Evolutionary conservation across 1,140 invertebrate species (phyloP), one percentile per base, ranked within the genome.

Genomic region (Sminthurinus signatus): DNA sequence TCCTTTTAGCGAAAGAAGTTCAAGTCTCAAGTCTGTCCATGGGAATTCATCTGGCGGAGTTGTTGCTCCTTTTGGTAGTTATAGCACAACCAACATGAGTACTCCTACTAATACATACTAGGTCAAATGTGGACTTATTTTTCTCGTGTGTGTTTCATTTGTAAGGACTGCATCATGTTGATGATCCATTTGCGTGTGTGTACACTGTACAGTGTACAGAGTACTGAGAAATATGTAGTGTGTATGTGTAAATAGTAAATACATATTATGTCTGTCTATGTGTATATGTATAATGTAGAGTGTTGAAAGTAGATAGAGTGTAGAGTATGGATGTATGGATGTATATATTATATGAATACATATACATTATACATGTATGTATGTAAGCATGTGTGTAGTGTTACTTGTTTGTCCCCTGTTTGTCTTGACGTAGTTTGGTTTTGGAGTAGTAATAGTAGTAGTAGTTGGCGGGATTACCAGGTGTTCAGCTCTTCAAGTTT

Each of bases 401-500:
- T 4, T 10, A 46, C 21, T 10, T 46, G 15, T 46, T 17, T 46
- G 44, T 46, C 44, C 44, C 44, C 44, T 4, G 44, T 46, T 46
- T 46, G 44, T 46, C 21, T 46, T 4, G 5, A 10, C 15, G 15
- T 10, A 10, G 44, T 46, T 4, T 21, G 15, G 3, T 4, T 21
- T 4, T n/a, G 21, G 5, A 46, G 44, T 19, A 5, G 21, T 46
- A 21, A 17, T 25, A 8, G 5, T 28, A 23, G 25, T n/a, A 12
- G n/a, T 31, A 10, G 39, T 32, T 56, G 54, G 54, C 54, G 54
- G 54, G 54, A 56, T 56, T 56, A 42, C 54, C 54, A 56, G 54
- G 54, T 56, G 54, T 56, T 56, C 54, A 56, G 29, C 54, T 56
- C n/a, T n/a, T n/a, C 54, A 21, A 32, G 29, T 56, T 56, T 56